These are phyloP conservation scores for Andrena trimmerana DNA, from an alignment of 2,888 invertebrate genomes.

Conservation along the genomic window DNA sequence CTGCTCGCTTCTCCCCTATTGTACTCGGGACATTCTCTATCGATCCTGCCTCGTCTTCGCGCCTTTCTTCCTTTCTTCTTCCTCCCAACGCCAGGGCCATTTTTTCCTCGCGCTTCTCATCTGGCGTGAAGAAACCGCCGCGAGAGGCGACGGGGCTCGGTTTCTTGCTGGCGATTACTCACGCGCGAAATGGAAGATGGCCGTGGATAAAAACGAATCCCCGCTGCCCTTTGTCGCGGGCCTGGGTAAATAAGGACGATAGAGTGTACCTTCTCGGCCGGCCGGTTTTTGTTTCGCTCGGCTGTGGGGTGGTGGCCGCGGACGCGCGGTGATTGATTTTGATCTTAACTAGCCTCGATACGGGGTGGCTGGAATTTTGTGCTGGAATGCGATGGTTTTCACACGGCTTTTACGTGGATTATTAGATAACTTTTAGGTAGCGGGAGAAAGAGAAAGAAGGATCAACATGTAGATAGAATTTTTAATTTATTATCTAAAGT, in stretches of 20 bases:
- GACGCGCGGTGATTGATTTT: conserved; percentile 8
- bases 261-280: conserved; percentile 13
- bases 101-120: not conserved
- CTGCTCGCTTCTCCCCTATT: conserved; percentile 66
- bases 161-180: conserved; percentile 59
- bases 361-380: too few species aligned
- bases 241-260: conserved; percentile 42
- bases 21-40: conserved; percentile 71
- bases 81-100: conserved; percentile 34
- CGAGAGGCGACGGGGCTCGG: conserved; percentile 41
- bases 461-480: too few species aligned
- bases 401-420: too few species aligned
- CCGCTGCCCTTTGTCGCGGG: conserved; percentile 20
- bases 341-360: not conserved
- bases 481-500: too few species aligned
- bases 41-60: conserved; percentile 64
- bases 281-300: not conserved
- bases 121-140: conserved; percentile 40
- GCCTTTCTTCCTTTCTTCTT: conserved; percentile 39
- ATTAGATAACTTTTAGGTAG: too few species aligned
- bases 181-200: conserved; percentile 32
- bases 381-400: too few species aligned
- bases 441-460: too few species aligned
- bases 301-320: not conserved
- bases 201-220: conserved; percentile 40